phyloP scores from a whole-genome alignment of 2,797 vertebrate genomes.

The Liasis olivaceus region DNA sequence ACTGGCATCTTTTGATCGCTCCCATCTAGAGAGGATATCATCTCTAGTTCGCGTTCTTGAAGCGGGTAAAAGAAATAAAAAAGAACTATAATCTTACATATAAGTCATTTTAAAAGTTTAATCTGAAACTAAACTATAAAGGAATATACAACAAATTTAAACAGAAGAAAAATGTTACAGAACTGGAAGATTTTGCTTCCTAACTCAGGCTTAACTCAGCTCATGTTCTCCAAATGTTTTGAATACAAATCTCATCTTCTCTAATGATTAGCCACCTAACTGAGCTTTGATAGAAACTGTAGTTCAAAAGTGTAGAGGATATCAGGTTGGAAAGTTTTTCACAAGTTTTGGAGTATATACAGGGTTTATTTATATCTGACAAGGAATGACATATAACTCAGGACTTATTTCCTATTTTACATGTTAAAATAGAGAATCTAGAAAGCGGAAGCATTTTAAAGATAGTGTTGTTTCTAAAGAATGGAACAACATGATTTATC shows the following conservation, averaged over 20 bases:
- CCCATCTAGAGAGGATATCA: conserved; percentile 75
- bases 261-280: neutral
- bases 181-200: neutral
- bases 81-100: conserved; percentile 33
- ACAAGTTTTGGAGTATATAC: neutral
- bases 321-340: neutral
- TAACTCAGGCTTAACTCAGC: neutral
- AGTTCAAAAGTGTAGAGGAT: neutral
- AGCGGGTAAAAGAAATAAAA: conserved; percentile 26
- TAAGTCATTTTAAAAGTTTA: conserved; percentile 17
- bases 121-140: conserved; percentile 22
- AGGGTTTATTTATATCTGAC: neutral
- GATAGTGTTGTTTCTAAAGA: neutral
- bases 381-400: neutral
- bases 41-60: conserved; percentile 85
- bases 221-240: neutral
- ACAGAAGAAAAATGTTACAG: neutral
- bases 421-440: neutral
- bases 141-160: conserved; percentile 12
- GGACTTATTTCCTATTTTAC: neutral
- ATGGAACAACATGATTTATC: neutral
- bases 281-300: neutral
- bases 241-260: neutral
- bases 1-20: conserved; percentile 83
- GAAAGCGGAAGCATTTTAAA: neutral